A percentile compares a stretch with the other conserved stretches of the same genome.
Conservation (phyloP, 2,888 invertebrate genomes). For the Pollenia griseotomentosa region DNA sequence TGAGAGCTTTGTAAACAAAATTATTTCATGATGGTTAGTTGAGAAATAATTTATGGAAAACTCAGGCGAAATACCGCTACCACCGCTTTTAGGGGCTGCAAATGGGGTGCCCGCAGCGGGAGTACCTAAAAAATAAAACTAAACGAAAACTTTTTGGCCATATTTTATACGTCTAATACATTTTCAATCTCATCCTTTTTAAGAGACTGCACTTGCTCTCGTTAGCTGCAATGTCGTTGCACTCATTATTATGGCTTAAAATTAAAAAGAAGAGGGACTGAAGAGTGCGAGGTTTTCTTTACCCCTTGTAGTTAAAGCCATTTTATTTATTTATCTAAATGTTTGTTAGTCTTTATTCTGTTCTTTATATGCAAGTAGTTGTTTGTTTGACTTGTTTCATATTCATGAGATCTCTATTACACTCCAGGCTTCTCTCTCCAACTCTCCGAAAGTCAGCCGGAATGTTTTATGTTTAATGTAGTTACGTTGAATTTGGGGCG, state of each 20-base stretch:
- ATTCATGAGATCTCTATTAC: slow-evolving; percentile 69
- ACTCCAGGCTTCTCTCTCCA: not conserved
- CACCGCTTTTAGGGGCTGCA: not conserved
- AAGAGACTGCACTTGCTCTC: slow-evolving; percentile 21
- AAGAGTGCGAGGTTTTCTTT: slow-evolving; percentile 16
- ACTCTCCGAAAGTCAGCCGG: slow-evolving; percentile 61
- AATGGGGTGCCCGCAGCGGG: not conserved
- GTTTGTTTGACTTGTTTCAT: slow-evolving; percentile 45
- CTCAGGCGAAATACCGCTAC: not conserved
- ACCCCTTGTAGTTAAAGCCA: slow-evolving; percentile 64
- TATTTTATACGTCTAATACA: slow-evolving; percentile 54
- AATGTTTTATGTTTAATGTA: slow-evolving; percentile 82
- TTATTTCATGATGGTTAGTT: slow-evolving; percentile 56
- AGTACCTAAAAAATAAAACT: slow-evolving; percentile 37
- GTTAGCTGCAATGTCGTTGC: slow-evolving; percentile 81
- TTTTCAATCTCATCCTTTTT: slow-evolving; percentile 18
- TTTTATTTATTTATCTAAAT: slow-evolving; percentile 79
- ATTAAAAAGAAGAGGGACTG: not conserved
- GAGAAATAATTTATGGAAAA: slow-evolving; percentile 67
- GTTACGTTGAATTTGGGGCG: slow-evolving; percentile 79
- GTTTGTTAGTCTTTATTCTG: slow-evolving; percentile 41
- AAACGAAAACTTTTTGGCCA: slow-evolving; percentile 58
- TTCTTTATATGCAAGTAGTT: not conserved
- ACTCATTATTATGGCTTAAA: slow-evolving; percentile 79
- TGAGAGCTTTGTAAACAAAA: slow-evolving; percentile 34